Evolutionary conservation across 2,113 vertebrate species (phyloP), one percentile per base, ranked within the genome.

Genomic region (Notothenia coriiceps): DNA sequence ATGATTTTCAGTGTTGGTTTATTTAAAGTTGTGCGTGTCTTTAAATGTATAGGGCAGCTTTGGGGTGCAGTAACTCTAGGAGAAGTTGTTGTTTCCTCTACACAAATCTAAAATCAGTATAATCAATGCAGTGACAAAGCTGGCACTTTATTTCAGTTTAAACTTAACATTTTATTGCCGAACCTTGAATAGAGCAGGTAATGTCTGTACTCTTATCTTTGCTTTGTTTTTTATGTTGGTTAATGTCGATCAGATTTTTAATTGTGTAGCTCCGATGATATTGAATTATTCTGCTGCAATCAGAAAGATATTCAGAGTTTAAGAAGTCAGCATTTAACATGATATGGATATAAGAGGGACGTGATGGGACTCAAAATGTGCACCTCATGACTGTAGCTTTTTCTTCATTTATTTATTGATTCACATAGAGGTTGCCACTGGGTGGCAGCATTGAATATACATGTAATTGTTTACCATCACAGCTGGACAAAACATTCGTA

Each of bases 371-470:
- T 78, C 79, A 57, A 76, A 70, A 85, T 57, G 82, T 87, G 82
- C 87, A 91, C 79, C 83, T 85, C 22, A 51, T 46, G 50, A 63
- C 59, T 83, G 43, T 68, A 79, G 29, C 35, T 56, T 54, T 57
- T 73, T 64, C 14, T 47, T 79, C 9, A 8, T 49, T 22, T 86
- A 88, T 92, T 89, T 87, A 87, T 92, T 87, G 44, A 68, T 70
- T 71, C 82, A 80, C 17, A 40, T 1, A 35, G 44, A 2, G 78
- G 68, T 60, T 77, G 77, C 91, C 90, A 94, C 93, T 90, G 54
- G 90, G 82, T 85, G 92, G 92, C 89, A 86, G 87, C 69, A 72
- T 82, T 79, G 76, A 50, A 62, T 50, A 47, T 46, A 61, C 6
- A 77, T 73, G n/a, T 18, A 35, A 43, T 67, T 43, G 70, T 89